phyloP scores from a whole-genome alignment of 64 coral and sea anemone genomes.

The Exaiptasia diaphana region DNA sequence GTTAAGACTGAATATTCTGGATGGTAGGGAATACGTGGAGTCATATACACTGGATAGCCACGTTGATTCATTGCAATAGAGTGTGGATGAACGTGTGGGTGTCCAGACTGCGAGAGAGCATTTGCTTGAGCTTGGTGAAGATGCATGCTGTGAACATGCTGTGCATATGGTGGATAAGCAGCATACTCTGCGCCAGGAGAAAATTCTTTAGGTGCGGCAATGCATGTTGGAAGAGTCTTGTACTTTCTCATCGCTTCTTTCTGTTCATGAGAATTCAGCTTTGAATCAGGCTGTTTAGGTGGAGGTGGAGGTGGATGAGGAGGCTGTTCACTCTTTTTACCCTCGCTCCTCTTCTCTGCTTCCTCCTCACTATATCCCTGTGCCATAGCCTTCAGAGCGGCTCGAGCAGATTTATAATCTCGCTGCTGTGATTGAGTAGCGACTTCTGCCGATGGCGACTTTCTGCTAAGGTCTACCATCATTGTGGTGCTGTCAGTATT shows the following conservation, averaged over 20 bases:
- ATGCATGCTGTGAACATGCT: slow-evolving; percentile 36
- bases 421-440: too few relatives aligned
- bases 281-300: slow-evolving; percentile 69
- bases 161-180: slow-evolving; percentile 17
- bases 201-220: slow-evolving; percentile 47
- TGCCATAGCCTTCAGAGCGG: slow-evolving; percentile 73
- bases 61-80: slow-evolving; percentile 25
- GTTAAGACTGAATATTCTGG: slow-evolving; percentile 44
- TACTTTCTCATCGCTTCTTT: slow-evolving; percentile 85
- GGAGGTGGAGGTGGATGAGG: slow-evolving; percentile 57
- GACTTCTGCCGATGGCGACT: background rate
- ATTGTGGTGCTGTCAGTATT: background rate
- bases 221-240: slow-evolving; percentile 27
- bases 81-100: slow-evolving; percentile 53
- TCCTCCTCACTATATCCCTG: slow-evolving; percentile 47
- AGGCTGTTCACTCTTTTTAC: slow-evolving; percentile 55
- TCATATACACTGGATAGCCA: slow-evolving; percentile 55
- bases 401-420: slow-evolving; percentile 62
- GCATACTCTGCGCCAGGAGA: slow-evolving; percentile 57
- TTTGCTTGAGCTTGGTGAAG: slow-evolving; percentile 28
- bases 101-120: slow-evolving; percentile 4
- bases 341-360: slow-evolving; percentile 26
- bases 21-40: slow-evolving; percentile 24
- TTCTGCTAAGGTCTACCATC: slow-evolving; percentile 51
- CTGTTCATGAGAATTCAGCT: slow-evolving; percentile 64